These are phyloP conservation scores for Oryctes rhinoceros DNA, from an alignment of 1,140 invertebrate genomes.

Conservation along the genomic window DNA sequence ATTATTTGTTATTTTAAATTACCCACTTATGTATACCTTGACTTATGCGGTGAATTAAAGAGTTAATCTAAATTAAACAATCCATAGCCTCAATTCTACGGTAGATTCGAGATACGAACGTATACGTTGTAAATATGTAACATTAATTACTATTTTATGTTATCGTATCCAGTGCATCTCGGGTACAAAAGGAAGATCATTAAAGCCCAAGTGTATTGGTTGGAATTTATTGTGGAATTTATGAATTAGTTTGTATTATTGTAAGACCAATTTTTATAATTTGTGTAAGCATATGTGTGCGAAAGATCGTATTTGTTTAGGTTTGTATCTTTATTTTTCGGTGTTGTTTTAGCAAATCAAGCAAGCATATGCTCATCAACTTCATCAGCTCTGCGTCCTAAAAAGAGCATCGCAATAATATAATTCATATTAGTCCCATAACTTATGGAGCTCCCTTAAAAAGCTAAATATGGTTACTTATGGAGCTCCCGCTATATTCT, in stretches of 20 bases:
- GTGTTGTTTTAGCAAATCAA: too few species aligned
- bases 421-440: too few species aligned
- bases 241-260: neutral
- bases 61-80: slow-evolving; percentile 1
- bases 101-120: neutral
- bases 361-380: too few species aligned
- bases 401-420: too few species aligned
- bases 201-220: neutral
- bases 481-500: too few species aligned
- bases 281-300: neutral
- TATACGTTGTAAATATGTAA: neutral
- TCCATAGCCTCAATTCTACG: neutral
- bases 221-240: neutral
- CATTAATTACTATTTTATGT: neutral
- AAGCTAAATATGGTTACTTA: too few species aligned
- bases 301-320: neutral
- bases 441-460: too few species aligned
- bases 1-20: neutral
- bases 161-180: neutral
- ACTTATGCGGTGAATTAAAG: neutral
- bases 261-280: neutral
- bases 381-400: too few species aligned
- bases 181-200: neutral
- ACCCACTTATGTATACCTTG: neutral
- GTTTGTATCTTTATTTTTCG: too few species aligned